phyloP scores from a whole-genome alignment of 2,888 invertebrate genomes.

The Athalia cordata region DNA sequence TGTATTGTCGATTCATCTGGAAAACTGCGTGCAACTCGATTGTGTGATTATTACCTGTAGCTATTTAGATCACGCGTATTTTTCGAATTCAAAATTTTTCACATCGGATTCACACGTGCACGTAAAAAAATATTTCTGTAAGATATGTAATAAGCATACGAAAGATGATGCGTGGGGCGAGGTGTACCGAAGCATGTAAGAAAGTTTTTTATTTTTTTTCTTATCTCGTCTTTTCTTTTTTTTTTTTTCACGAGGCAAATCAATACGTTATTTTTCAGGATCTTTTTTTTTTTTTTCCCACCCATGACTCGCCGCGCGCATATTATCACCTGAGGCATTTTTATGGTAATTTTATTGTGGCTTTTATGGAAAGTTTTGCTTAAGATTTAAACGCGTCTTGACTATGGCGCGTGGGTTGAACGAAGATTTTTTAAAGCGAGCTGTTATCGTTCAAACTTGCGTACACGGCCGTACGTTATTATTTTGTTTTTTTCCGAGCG shows the following conservation, averaged over 20 bases:
- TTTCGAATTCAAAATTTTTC: background rate
- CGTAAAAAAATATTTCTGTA: too few species aligned
- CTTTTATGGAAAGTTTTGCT: conserved; percentile 48
- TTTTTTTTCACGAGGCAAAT: background rate
- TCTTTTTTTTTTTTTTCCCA: conserved; percentile 20
- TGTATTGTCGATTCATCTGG: conserved; percentile 15
- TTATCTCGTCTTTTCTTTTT: conserved; percentile 9
- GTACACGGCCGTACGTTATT: conserved; percentile 6
- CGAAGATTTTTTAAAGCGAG: conserved; percentile 38
- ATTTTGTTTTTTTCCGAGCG: background rate
- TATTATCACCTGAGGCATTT: conserved; percentile 42
- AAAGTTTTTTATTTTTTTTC: conserved; percentile 9
- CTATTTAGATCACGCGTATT: background rate
- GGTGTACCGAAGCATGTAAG: background rate
- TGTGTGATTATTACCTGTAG: too few species aligned
- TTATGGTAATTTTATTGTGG: conserved; percentile 48
- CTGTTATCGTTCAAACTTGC: conserved; percentile 34
- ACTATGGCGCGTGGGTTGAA: conserved; percentile 32
- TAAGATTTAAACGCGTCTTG: conserved; percentile 46
- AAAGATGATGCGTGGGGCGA: background rate
- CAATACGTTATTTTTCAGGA: conserved; percentile 31
- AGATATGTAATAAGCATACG: background rate
- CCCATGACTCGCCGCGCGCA: conserved; percentile 33
- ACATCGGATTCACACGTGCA: too few species aligned
- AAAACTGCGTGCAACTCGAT: background rate